phyloP scores from a whole-genome alignment of 2,113 vertebrate genomes.

The Catharus fuscescens region DNA sequence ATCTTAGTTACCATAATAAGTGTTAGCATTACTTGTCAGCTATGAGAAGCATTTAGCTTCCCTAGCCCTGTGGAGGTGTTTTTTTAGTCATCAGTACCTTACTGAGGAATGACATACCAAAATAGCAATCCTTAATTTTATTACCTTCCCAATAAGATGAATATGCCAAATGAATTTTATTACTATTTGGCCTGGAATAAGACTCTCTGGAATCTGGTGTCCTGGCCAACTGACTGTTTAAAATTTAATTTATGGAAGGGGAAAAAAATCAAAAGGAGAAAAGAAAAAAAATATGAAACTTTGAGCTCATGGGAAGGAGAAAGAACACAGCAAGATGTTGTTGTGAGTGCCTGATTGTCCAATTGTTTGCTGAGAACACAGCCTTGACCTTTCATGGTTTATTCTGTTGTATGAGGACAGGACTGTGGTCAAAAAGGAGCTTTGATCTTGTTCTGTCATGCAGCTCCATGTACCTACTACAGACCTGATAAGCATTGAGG shows the following conservation, averaged over 20 bases:
- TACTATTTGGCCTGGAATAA: conserved; percentile 38
- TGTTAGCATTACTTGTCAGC: neutral
- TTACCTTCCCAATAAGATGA: conserved; percentile 14
- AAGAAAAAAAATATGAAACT: neutral
- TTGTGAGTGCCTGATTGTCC: neutral
- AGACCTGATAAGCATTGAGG: neutral
- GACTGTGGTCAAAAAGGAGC: neutral
- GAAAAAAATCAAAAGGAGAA: neutral
- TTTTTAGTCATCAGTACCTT: neutral
- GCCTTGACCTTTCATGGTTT: neutral
- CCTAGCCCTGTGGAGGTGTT: neutral
- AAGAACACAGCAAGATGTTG: neutral
- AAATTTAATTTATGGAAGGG: neutral
- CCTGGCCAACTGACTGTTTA: conserved; percentile 6
- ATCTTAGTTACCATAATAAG: neutral
- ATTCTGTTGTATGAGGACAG: neutral
- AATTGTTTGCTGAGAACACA: neutral
- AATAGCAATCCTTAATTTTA: conserved; percentile 60
- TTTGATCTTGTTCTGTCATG: neutral
- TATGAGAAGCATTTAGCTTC: neutral
- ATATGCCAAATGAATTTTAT: conserved; percentile 52
- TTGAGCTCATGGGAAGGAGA: neutral
- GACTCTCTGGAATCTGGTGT: conserved; percentile 20
- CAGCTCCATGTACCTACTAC: neutral
- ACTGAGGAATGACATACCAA: conserved; percentile 15